Conservation (phyloP, 2,113 vertebrate species). For the Laterallus jamaicensis region DNA sequence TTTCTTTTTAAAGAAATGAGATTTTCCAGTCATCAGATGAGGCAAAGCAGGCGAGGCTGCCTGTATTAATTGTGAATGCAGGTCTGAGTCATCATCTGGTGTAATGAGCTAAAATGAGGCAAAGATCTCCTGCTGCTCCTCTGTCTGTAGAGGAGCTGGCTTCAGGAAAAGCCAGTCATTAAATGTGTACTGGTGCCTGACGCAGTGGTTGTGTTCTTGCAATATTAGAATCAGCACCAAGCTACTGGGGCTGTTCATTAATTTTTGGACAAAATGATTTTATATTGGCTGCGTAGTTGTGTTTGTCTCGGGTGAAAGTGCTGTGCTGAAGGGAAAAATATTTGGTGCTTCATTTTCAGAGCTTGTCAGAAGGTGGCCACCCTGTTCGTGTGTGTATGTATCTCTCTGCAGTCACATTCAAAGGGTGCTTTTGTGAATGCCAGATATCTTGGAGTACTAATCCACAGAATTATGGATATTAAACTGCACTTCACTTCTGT, state of each 20-base stretch:
- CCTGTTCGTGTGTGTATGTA: accelerated
- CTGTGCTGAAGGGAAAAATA: background rate
- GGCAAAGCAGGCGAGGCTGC: background rate
- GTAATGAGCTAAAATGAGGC: background rate
- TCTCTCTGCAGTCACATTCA: background rate
- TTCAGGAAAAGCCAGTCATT: background rate
- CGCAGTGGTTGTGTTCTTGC: background rate
- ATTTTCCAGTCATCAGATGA: background rate
- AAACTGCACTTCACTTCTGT: background rate
- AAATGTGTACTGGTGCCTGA: background rate
- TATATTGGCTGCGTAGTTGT: background rate
- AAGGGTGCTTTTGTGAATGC: background rate
- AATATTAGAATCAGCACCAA: background rate
- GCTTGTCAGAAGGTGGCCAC: background rate
- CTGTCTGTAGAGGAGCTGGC: background rate
- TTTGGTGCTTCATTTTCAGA: background rate
- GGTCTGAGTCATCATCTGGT: background rate
- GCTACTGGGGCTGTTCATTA: background rate
- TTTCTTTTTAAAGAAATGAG: background rate
- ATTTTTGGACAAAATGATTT: background rate
- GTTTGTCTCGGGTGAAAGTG: background rate
- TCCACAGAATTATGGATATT: background rate
- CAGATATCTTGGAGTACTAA: background rate
- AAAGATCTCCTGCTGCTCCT: background rate
- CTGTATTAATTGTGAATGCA: background rate